Evolutionary conservation across 2,113 vertebrate species (phyloP), one percentile per base, ranked within the genome.

Genomic region (Fulica atra): DNA sequence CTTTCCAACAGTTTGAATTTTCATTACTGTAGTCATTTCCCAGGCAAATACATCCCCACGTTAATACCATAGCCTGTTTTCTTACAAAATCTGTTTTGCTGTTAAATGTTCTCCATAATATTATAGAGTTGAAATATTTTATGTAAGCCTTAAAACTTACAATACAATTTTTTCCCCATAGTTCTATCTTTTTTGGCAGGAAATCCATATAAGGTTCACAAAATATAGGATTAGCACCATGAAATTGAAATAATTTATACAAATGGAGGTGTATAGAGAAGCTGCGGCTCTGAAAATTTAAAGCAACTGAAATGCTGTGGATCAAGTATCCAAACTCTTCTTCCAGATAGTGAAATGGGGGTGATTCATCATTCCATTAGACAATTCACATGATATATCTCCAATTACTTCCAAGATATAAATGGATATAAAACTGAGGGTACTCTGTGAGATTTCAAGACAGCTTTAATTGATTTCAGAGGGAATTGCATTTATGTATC

Each of bases 381-480:
- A 79, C 44, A 81, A 54, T 81, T 88, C 31, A 21, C 28, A 42
- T 64, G 53, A 81, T 84, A 15, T 57, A 92, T 76, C 65, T 94
- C 76, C 93, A 88, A 84, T 92, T 95, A 81, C 20, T 88, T 93
- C 56, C 40, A 79, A 88, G 35, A 70, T 90, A 86, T 16, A 80
- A 86, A 86, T 59, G 60, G 56, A 56, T 94, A 60, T 66, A 94
- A 95, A 88, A 26, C 78, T 90, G 54, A 84, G 50, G 19, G 31
- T 81, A 48, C 26, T 61, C 60, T 50, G 12, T 57, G 66, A 93
- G 69, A 77, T 90, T 93, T 93, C 78, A 74, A 89, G 89, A 94
- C 63, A 66, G 54, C 38, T 89, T 86, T 97, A 96, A 97, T 95
- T 95, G 86, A 95, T 95, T 97, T 96, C 95, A 88, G 18, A 92